Conservation (phyloP, 2,888 invertebrate species). For the Stenolophus ochropezus region DNA sequence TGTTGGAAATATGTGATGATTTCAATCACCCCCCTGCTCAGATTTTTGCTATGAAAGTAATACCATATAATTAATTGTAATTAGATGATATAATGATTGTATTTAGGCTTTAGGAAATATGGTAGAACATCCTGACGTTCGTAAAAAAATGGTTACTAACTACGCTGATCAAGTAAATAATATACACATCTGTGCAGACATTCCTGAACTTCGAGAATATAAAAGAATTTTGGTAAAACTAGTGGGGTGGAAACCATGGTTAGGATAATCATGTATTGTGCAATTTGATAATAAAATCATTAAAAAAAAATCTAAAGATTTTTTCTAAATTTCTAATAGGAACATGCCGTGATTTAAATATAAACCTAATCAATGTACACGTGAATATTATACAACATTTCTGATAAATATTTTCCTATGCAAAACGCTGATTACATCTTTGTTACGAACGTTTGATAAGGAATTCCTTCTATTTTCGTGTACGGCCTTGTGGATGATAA, state of each 20-base stretch:
- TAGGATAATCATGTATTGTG: constrained; percentile 12
- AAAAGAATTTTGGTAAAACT: constrained; percentile 65
- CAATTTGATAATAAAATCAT: constrained; percentile 25
- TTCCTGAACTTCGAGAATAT: constrained; percentile 62
- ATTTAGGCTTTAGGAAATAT: constrained; percentile 67
- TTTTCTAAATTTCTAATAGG: not conserved
- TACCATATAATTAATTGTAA: no score
- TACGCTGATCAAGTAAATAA: constrained; percentile 64
- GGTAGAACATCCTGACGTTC: constrained; percentile 67
- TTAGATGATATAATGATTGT: no score
- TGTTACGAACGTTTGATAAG: not conserved
- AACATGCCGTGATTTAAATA: not conserved
- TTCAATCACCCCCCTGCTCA: constrained; percentile 61
- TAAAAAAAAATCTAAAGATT: not conserved
- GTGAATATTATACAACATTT: not conserved
- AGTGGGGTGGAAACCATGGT: constrained; percentile 66
- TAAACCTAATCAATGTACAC: not conserved
- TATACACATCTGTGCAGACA: constrained; percentile 62
- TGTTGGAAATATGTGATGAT: constrained; percentile 65
- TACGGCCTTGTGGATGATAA: not conserved
- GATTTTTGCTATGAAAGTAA: constrained; percentile 63
- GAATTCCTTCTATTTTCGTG: not conserved
- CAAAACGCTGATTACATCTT: not conserved
- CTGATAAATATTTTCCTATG: not conserved
- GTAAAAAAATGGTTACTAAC: constrained; percentile 64